A percentile compares a stretch with the other conserved stretches of the same genome.
Evolutionary conservation across 2,113 vertebrate genomes (phyloP).

Genomic region (Eleginops maclovinus): DNA sequence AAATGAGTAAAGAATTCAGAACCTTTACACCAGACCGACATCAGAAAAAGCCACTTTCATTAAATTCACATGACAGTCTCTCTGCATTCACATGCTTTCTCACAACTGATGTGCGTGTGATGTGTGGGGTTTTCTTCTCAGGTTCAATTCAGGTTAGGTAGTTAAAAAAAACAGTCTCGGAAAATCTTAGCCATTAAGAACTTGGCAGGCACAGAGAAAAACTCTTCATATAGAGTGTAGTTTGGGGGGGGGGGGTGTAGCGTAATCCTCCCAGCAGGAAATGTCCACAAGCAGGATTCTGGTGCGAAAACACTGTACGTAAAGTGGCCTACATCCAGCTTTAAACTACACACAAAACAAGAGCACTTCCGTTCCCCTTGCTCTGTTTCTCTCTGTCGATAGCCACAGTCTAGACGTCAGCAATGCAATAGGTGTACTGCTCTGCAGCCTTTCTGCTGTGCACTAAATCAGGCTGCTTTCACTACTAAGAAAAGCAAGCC

Average conservation of each 20-base stretch:
- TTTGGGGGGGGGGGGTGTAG: not conserved
- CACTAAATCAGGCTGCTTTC: not conserved
- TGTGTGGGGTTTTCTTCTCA: not conserved
- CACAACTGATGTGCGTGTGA: not conserved
- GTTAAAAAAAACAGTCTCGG: not conserved
- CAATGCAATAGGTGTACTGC: not conserved
- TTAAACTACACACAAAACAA: not conserved
- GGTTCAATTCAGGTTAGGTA: not conserved
- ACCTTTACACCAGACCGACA: not conserved
- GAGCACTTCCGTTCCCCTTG: not conserved
- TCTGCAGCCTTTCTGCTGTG: not conserved
- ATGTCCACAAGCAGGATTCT: not conserved
- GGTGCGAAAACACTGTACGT: not conserved
- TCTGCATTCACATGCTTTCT: not conserved
- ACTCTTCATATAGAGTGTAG: not conserved
- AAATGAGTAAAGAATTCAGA: not conserved
- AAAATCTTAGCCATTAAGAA: not conserved
- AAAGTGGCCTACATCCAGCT: not conserved
- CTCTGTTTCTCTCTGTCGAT: not conserved
- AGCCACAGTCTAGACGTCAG: constrained; percentile 21
- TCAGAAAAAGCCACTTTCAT: not conserved
- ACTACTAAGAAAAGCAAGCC: not conserved
- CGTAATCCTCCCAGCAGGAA: not conserved
- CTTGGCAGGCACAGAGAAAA: not conserved
- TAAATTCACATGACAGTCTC: not conserved